phyloP scores from a whole-genome alignment of 2,113 vertebrate species.

The Nematolebias whitei region DNA sequence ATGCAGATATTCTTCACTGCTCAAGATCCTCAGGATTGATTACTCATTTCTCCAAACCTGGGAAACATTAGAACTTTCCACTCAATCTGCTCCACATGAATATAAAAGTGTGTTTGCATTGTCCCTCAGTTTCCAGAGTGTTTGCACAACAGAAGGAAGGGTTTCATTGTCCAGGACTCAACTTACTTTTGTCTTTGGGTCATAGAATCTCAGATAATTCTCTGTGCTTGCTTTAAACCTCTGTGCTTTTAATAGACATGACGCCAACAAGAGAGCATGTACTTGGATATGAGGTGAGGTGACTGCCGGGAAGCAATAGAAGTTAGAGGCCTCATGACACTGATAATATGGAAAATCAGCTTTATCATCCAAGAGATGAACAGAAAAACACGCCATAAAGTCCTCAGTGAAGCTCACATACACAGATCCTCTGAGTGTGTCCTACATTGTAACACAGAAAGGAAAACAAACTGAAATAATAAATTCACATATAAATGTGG shows the following conservation, averaged over 20 bases:
- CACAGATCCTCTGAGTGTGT: constrained; percentile 21
- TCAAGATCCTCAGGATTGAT: constrained; percentile 54
- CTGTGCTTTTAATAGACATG: constrained; percentile 22
- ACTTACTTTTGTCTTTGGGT: constrained; percentile 25
- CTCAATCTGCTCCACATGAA: constrained; percentile 30
- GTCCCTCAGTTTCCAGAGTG: constrained; percentile 64
- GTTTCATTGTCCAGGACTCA: constrained; percentile 42
- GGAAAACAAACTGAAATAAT: constrained; percentile 18
- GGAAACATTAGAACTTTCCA: constrained; percentile 56
- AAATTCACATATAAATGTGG: constrained; percentile 17
- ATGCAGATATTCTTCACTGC: constrained; percentile 57
- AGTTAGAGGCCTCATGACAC: constrained; percentile 20
- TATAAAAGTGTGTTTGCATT: constrained; percentile 49
- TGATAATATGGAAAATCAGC: constrained; percentile 30
- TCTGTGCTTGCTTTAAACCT: constrained; percentile 15
- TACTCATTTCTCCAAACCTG: constrained; percentile 39
- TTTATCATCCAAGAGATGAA: constrained; percentile 35
- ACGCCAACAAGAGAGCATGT: constrained; percentile 20
- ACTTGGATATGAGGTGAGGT: constrained; percentile 8
- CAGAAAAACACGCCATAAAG: constrained; percentile 4
- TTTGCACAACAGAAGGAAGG: constrained; percentile 58
- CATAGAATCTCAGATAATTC: constrained; percentile 37
- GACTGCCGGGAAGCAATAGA: constrained; percentile 50
- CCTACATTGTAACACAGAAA: constrained; percentile 23
- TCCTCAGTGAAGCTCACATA: constrained; percentile 15